Evolutionary conservation across 2,113 vertebrate genomes (phyloP).

Genomic region (Leiothrix lutea): DNA sequence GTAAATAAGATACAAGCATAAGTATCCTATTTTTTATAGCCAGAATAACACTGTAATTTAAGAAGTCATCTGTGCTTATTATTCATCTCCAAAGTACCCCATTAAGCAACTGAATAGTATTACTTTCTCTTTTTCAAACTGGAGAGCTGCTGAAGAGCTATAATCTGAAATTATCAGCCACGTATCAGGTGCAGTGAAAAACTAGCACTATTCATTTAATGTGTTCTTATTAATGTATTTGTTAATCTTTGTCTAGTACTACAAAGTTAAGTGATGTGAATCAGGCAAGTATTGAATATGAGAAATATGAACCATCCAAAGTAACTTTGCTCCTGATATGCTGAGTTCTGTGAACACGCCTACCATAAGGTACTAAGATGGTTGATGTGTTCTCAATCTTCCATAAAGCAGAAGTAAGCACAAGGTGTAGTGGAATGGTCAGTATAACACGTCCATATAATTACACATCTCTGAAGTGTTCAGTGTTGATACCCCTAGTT

Average conservation of each 20-base stretch:
- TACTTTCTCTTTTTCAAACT: not conserved
- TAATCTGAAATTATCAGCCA: not conserved
- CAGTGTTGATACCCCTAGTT: not conserved
- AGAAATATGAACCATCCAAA: not conserved
- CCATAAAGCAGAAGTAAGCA: not conserved
- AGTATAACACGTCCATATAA: not conserved
- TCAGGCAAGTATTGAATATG: not conserved
- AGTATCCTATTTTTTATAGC: not conserved
- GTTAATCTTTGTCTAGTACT: not conserved
- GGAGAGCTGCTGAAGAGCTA: not conserved
- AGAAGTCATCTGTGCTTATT: not conserved
- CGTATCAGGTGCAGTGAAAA: not conserved
- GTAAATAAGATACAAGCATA: not conserved
- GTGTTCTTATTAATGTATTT: not conserved
- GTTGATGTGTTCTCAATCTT: not conserved
- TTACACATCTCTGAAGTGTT: not conserved
- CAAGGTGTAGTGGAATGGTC: not conserved
- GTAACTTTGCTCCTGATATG: not conserved
- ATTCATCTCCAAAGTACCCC: not conserved
- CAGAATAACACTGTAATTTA: not conserved
- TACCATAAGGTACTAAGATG: not conserved
- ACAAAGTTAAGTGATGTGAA: not conserved
- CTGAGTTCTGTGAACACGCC: not conserved
- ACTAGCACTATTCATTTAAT: not conserved
- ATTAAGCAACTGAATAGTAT: not conserved